Evolutionary conservation across 2,797 vertebrate species (phyloP).

Genomic region (Coilia nasus): DNA sequence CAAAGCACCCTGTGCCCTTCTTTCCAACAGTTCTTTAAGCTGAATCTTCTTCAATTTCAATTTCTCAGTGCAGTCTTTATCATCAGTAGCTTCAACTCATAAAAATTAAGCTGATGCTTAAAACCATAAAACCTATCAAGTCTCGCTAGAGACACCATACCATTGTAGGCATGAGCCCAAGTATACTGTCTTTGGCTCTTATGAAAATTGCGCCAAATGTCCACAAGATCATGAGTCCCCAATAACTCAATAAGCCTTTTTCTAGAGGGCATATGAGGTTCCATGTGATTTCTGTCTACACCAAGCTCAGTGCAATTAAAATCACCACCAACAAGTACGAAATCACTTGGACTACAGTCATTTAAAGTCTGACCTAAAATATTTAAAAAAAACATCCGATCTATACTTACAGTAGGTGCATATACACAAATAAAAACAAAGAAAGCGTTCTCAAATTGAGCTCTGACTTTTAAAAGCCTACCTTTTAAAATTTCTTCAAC

Average conservation of each 20-base stretch:
- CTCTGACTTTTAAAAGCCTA: not conserved
- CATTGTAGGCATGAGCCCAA: not conserved
- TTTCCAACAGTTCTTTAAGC: constrained; percentile 8
- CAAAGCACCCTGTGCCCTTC: not conserved
- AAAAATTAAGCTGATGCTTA: not conserved
- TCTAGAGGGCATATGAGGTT: no score
- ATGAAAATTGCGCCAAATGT: not conserved
- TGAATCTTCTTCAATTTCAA: constrained; percentile 20
- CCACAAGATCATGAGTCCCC: not conserved
- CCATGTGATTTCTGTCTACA: no score
- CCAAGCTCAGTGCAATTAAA: no score
- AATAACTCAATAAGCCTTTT: not conserved
- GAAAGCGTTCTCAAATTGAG: not conserved
- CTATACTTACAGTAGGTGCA: not conserved
- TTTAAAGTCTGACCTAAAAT: not conserved
- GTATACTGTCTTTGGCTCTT: not conserved
- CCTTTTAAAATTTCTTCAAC: not conserved
- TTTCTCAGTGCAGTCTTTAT: constrained; percentile 16
- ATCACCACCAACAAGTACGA: no score
- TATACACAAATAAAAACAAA: not conserved
- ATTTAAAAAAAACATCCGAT: not conserved
- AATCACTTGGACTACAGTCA: not conserved
- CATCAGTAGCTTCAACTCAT: no score
- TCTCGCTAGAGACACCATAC: not conserved
- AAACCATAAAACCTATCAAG: not conserved